Evolutionary conservation across 2,797 vertebrate species (phyloP).

Genomic region (Syndactyla subalaris): DNA sequence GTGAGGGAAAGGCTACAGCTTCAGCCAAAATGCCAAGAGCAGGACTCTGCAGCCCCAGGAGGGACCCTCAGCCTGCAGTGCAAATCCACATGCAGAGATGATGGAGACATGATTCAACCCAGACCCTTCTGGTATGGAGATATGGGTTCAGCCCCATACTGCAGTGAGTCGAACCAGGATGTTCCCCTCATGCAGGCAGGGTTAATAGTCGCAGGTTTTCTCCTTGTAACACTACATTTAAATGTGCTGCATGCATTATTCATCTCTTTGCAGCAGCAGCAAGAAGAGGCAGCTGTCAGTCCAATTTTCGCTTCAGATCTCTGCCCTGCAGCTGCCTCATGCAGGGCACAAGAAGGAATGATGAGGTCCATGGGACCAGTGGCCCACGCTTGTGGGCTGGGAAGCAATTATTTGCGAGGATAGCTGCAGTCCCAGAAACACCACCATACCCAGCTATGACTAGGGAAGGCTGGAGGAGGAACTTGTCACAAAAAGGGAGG

Average conservation of each 20-base stretch:
- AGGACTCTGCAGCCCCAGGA: not conserved
- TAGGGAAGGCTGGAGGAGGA: not conserved
- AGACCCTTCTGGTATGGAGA: not conserved
- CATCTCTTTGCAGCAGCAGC: not conserved
- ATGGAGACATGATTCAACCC: not conserved
- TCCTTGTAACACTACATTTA: not conserved
- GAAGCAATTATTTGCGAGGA: not conserved
- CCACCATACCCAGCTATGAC: not conserved
- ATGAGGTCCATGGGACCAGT: not conserved
- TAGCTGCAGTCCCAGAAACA: not conserved
- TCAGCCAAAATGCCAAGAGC: not conserved
- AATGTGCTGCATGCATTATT: constrained; percentile 58
- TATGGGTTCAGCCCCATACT: not conserved
- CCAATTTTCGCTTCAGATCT: not conserved
- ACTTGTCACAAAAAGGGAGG: not conserved
- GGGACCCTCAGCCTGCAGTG: not conserved
- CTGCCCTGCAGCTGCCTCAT: constrained; percentile 16
- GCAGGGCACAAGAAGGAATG: not conserved
- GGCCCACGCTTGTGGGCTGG: not conserved
- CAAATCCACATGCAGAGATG: rapidly evolving
- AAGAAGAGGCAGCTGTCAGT: constrained; percentile 28
- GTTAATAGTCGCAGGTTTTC: not conserved
- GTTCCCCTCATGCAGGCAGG: not conserved
- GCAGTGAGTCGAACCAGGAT: not conserved
- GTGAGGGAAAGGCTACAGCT: not conserved